Base-by-base conservation (phyloP, 2,113 vertebrate genomes). In the Natator depressus region DNA sequence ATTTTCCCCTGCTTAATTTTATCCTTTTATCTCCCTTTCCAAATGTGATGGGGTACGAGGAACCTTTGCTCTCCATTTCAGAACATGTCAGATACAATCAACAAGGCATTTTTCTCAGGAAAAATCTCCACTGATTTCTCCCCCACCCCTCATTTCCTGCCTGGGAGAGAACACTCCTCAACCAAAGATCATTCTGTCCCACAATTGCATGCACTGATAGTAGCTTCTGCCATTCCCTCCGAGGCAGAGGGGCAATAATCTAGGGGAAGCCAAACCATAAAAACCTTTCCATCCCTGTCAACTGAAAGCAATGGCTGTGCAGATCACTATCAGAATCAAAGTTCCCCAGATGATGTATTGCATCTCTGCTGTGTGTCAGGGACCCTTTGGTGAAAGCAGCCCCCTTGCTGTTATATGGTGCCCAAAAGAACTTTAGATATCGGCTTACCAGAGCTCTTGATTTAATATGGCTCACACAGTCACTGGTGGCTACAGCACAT, bases 271-370 rank as follows among this genome's bases (percentile, higher is more conserved):
- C 17, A 0, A 87, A 83, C 89, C 38, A 95, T 80, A 97, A 98
- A 98, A 98, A 20, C 20, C 75, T 89, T 50, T 9, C 75, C 75
- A 62, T 81, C 13, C 1, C 47, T 62, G n/a, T 53, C 50, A 5
- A 57, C 5, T 31, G 93, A 94, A 85, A 91, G 57, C 53, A 1
- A 62, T 19, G 20, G 31, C 47, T 13, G 53, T 1, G 90, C 80
- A 89, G 84, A 98, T 96, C 53, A 0, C 89, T 96, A 97, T 97
- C 97, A 1, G 92, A 97, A 98, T 97, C 97, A 98, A 98, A 98
- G 98, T 78, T 11, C 3, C 85, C 47, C 84, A 2, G 24, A 94
- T 96, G 95, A 97, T 84, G 88, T 95, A 38, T 90, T 89, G 51
- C 9, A 79, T 82, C 65, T 53, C 31, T 83, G 51, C 12, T 87